These are phyloP conservation scores for Aplodontia rufa DNA, from an alignment of 2,113 vertebrate genomes.

Conservation along the genomic window DNA sequence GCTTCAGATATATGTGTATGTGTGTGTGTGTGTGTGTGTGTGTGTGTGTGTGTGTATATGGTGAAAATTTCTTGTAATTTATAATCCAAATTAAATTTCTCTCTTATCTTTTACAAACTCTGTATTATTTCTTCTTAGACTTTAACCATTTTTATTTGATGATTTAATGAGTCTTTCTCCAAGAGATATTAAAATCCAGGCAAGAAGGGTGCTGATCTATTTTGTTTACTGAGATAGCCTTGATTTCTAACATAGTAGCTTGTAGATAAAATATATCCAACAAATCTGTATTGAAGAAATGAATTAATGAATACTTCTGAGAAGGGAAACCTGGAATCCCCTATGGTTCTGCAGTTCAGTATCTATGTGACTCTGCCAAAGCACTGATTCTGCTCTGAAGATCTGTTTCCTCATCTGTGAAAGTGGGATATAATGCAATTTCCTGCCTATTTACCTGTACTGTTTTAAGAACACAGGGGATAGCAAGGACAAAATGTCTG, in stretches of 20 bases:
- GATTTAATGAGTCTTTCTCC: not conserved
- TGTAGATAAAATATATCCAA: not conserved
- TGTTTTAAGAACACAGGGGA: not conserved
- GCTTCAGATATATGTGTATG: too few relatives aligned
- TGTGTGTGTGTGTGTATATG: too few relatives aligned
- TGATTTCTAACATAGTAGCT: not conserved
- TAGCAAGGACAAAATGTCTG: not conserved
- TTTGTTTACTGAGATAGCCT: not conserved
- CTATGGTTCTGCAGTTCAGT: not conserved
- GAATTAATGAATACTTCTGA: not conserved
- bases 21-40: too few relatives aligned
- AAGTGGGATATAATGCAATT: not conserved
- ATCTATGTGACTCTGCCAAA: not conserved
- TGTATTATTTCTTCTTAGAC: not conserved
- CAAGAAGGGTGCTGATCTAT: not conserved
- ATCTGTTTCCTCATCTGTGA: not conserved
- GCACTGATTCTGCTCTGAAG: not conserved
- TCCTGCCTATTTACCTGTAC: not conserved
- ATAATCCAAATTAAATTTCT: not conserved
- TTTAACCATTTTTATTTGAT: conserved; percentile 1
- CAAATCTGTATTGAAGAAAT: not conserved
- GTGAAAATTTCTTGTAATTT: not conserved
- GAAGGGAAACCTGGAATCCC: not conserved
- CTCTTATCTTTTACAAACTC: not conserved
- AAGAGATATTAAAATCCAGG: not conserved